Base-by-base conservation (phyloP, 2,888 invertebrate genomes). In the Dynastes hyllus region DNA sequence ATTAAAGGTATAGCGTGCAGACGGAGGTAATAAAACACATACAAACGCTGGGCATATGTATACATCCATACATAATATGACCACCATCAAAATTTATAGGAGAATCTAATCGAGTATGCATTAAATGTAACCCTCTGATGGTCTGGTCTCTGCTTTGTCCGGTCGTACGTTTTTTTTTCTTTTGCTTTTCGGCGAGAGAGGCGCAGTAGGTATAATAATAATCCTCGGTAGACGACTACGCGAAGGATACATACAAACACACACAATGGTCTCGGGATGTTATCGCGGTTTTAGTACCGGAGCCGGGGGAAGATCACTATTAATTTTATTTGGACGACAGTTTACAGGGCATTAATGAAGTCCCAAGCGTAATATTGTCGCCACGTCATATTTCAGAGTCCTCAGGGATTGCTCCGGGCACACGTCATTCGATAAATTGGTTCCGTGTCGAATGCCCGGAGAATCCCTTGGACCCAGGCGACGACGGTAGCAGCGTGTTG, bases 321-420 rank as follows among this genome's bases (percentile, higher is more conserved):
- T 89, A 89, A 89, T 89, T 88, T 89, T 89, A 88, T 89, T 89
- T 87, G 87, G 87, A 86, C 86, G 89, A 89, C 89, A 88, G 87
- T 89, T 89, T 89, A 86, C 89, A 86, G 87, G 88, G 89, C 89
- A 89, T 89, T 89, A 89, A 89, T 89, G 89, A 89, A 88, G 89
- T 89, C 89, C 89, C 89, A 85, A 81, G 89, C 87, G 89, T 88
- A 86, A 88, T 87, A 89, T 89, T 88, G 88, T 88, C 87, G 88
- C 86, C 88, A 88, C 87, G 88, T 88, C 88, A 88, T 89, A 88
- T 88, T 88, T 88, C 87, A 88, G 83, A 81, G 84, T 84, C 86
- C 86, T 81, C 79, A 82, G 87, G 87, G 87, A 86, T 82, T 61
- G 51, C 50, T 65, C 29, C 63, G 53, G 22, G 78, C 63, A 58